Base-by-base conservation (phyloP, 2,113 vertebrate species). In the Oreochromis tanganicae region DNA sequence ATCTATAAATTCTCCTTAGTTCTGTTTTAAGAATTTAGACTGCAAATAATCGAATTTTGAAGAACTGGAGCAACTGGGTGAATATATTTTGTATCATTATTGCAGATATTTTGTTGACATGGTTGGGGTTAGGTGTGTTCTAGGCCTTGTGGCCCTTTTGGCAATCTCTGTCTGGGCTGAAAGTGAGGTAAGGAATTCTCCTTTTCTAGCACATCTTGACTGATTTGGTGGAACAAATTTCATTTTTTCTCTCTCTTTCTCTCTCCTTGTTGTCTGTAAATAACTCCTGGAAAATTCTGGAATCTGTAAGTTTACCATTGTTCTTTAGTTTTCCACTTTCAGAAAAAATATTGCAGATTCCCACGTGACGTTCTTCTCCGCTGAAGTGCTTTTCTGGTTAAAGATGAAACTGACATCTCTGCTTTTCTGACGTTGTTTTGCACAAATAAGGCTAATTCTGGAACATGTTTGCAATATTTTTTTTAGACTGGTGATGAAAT, bases 141-240 rank as follows among this genome's bases (percentile, higher is more conserved):
- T 93, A 75, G 87, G 88, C 7, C 36, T 90, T 34, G 59, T 66
- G 85, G 84, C 80, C 73, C 50, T 93, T 56, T 19, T 93, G 56
- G 38, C 61, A 17, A 66, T 79, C 11, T 90, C 82, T 7, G 86
- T 38, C 4, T 83, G 84, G 83, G 90, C 88, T 38, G 73, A 91
- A 59, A 50, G 80, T 52, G 57, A 87, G 85, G 91, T 89, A 56
- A 81, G 38, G 21, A 19, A 46, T 32, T 24, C 55, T 59, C 55
- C 16, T 19, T 14, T 56, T 57, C 14, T 21, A 54, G 24, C 38
- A 32, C 24, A 46, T 29, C 2, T 81, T 27, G 13, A 29, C 36
- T 43, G 13, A 46, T 81, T 59, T 17, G 16, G 14, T 17, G 21
- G 2, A 13, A 66, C 34, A 66, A 38, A 66, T 66, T 1, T n/a